Evolutionary conservation across 2,797 vertebrate genomes (phyloP), one percentile per base, ranked within the genome.

Genomic region (Phylloscopus collybita): DNA sequence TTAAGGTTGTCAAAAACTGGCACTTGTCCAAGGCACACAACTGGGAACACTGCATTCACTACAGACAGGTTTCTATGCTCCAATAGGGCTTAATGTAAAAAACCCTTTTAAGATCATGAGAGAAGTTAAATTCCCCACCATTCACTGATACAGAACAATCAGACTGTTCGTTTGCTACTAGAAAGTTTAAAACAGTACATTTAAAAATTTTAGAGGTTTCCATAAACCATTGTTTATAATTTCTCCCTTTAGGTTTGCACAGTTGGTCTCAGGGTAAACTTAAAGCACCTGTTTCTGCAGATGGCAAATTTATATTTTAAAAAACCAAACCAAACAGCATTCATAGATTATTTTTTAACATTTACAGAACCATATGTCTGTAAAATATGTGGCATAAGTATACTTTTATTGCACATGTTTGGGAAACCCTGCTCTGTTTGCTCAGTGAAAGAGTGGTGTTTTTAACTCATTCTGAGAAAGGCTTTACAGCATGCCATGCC

Each of bases 281-380:
- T 94, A 75, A 91, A 93, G 92, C 91, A 96, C 93, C 95, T 94
- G 90, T 34, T 59, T 92, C 87, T 86, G 80, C 93, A 97, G 73
- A 92, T 92, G 86, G 67, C 51, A 73, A 81, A 90, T 60, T 89
- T 53, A 7, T 76, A 69, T 56, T 81, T 61, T 53, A 56, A 50
- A 54, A 82, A 51, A 2, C 1, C 49, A 70, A 65, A 78, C 17
- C 47, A 25, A 92, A 65, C 34, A 67, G 53, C 61, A 87, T 73
- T 85, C 88, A 67, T 70, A 60, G 13, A 36, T 72, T 76, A 80
- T 90, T 96, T 97, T 95, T 92, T 92, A 94, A 92, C 69, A 76
- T 93, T 73, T 94, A 80, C 85, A 92, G 86, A 95, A 82, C 83
- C 71, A 88, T 53, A 84, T 71, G 56, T 62, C 84, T 88, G 73